Conservation (phyloP, 2,113 vertebrate species). For the Alosa alosa region DNA sequence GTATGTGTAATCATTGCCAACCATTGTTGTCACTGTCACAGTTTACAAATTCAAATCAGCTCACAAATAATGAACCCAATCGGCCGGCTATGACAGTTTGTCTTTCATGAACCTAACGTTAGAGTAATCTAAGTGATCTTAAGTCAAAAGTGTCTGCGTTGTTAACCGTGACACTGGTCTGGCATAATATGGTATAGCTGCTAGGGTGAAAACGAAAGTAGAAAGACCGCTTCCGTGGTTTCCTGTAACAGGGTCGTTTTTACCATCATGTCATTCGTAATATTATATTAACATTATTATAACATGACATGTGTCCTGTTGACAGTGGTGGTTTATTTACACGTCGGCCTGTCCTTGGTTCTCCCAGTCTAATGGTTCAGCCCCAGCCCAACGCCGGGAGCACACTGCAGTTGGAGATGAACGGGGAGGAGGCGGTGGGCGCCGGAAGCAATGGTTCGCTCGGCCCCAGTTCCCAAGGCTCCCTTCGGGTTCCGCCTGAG, state of each 20-base stretch:
- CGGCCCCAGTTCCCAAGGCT: slow-evolving; percentile 46
- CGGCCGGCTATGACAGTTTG: too few species aligned
- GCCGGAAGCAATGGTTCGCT: slow-evolving; percentile 52
- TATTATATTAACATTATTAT: background rate
- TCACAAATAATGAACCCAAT: background rate
- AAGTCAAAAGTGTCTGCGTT: background rate
- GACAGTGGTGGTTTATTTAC: slow-evolving; percentile 13
- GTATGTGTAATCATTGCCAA: background rate
- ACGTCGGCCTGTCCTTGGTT: slow-evolving; percentile 12
- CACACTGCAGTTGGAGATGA: slow-evolving; percentile 72
- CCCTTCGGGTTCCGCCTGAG: slow-evolving; percentile 72
- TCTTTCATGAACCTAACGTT: too few species aligned
- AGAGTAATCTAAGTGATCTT: too few species aligned
- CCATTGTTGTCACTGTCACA: background rate
- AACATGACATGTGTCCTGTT: background rate
- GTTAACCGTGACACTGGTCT: background rate
- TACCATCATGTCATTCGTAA: background rate
- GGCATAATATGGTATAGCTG: background rate
- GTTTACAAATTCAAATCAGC: background rate
- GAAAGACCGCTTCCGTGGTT: too few species aligned
- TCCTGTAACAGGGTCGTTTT: background rate
- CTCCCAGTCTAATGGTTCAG: slow-evolving; percentile 71
- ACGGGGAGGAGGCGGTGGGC: slow-evolving; percentile 68
- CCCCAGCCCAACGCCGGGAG: slow-evolving; percentile 68
- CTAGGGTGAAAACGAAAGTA: background rate